Conservation (phyloP, 2,888 invertebrate species). For the Trichacis sp. region DNA sequence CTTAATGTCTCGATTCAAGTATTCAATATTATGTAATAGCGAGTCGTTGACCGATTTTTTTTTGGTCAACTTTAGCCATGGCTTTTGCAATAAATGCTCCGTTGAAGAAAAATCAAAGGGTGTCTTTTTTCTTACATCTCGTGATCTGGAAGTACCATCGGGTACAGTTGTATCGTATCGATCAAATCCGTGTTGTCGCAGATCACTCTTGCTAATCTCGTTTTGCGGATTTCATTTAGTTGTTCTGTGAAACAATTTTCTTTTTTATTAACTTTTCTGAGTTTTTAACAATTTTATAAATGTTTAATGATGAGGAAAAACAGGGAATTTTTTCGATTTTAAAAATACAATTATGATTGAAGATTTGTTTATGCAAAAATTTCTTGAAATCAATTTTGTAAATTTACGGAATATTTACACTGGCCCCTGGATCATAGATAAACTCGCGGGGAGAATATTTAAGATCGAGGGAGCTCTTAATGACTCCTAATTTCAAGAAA, state of each 20-base stretch:
- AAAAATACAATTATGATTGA: no score
- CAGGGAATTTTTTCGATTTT: no score
- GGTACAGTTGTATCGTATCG: constrained; percentile 90
- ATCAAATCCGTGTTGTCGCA: constrained; percentile 94
- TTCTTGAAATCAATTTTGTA: no score
- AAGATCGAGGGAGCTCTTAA: no score
- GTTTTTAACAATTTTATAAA: no score
- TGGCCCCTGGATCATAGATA: no score
- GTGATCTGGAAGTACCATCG: constrained; percentile 92
- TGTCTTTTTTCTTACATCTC: constrained; percentile 79
- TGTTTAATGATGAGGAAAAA: no score
- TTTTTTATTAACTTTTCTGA: no score
- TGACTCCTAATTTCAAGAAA: no score
- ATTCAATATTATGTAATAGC: constrained; percentile 45
- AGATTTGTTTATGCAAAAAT: no score
- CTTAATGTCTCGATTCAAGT: constrained; percentile 44
- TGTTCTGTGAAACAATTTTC: constrained; percentile 79
- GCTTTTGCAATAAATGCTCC: constrained; percentile 46
- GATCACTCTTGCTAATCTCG: constrained; percentile 83
- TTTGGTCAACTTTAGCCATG: constrained; percentile 42
- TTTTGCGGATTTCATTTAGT: constrained; percentile 84
- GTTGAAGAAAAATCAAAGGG: constrained; percentile 25
- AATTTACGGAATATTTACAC: no score
- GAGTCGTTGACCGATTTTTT: constrained; percentile 43
- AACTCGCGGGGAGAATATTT: no score